Evolutionary conservation across 92 coral and sea anemone species (phyloP).

Genomic region (Epizoanthus rinbou): DNA sequence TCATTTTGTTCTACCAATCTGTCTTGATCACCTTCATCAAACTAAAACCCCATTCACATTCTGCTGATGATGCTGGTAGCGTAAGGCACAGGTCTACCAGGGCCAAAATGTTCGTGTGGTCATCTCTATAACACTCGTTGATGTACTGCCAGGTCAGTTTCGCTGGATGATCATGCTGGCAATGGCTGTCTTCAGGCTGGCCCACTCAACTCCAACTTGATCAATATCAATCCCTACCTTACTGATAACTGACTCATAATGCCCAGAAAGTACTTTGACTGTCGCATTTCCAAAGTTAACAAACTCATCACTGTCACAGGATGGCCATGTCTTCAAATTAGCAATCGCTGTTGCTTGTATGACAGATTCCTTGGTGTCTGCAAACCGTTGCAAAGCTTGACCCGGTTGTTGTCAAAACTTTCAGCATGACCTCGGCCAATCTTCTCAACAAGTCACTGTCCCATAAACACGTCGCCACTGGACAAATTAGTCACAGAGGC

Average conservation of each 20-base stretch:
- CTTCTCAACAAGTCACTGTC: slow-evolving; percentile 13
- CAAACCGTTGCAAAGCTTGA: slow-evolving; percentile 26
- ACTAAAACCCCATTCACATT: slow-evolving; percentile 37
- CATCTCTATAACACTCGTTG: slow-evolving; percentile 12
- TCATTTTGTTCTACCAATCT: slow-evolving; percentile 33
- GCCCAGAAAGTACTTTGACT: slow-evolving; percentile 26
- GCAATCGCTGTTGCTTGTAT: slow-evolving; percentile 51
- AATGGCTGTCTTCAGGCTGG: slow-evolving; percentile 41
- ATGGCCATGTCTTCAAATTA: slow-evolving; percentile 41
- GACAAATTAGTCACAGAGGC: slow-evolving; percentile 9
- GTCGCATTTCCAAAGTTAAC: slow-evolving; percentile 33
- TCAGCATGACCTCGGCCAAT: not conserved
- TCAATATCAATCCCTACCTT: slow-evolving; percentile 40
- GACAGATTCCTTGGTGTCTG: slow-evolving; percentile 43
- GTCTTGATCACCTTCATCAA: slow-evolving; percentile 47
- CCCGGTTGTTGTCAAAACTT: slow-evolving; percentile 13
- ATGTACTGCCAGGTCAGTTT: slow-evolving; percentile 28
- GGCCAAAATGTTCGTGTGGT: slow-evolving; percentile 34
- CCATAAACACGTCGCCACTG: slow-evolving; percentile 9
- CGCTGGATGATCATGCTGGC: slow-evolving; percentile 33
- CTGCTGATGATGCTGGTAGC: slow-evolving; percentile 37
- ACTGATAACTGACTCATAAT: slow-evolving; percentile 33
- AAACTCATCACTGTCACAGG: slow-evolving; percentile 21
- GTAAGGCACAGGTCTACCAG: slow-evolving; percentile 47
- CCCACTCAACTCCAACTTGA: slow-evolving; percentile 46